phyloP scores from a whole-genome alignment of 35 echinoderm and acorn worm genomes.

The Anneissia japonica region DNA sequence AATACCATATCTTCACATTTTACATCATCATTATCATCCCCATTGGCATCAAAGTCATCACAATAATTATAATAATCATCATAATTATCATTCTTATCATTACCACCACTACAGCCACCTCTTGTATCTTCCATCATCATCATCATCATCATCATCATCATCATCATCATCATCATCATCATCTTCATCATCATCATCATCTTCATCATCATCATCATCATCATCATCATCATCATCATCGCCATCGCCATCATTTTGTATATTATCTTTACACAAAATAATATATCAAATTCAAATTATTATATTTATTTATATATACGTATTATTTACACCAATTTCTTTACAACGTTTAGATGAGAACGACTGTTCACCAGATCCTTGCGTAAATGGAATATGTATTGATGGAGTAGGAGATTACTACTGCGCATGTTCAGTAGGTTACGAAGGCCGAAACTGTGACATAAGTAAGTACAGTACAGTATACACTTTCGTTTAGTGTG shows the following conservation, averaged over 20 bases:
- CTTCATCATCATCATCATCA: background rate
- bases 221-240: conserved; percentile 4
- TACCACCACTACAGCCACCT: background rate
- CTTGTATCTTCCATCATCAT: too few relatives aligned
- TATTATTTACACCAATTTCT: background rate
- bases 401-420: background rate
- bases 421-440: background rate
- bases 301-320: background rate
- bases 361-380: too few relatives aligned
- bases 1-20: background rate
- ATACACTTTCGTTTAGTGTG: too few relatives aligned
- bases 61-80: background rate
- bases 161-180: conserved; percentile 3
- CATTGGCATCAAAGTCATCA: background rate
- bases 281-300: background rate
- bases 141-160: too few relatives aligned
- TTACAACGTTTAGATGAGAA: background rate
- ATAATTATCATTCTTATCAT: background rate
- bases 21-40: background rate
- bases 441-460: background rate
- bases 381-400: background rate
- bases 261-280: background rate
- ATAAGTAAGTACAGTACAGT: background rate
- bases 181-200: background rate
- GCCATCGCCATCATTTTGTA: background rate